Evolutionary conservation across 2,113 vertebrate genomes (phyloP).

Genomic region (Melanostigma gelatinosum): DNA sequence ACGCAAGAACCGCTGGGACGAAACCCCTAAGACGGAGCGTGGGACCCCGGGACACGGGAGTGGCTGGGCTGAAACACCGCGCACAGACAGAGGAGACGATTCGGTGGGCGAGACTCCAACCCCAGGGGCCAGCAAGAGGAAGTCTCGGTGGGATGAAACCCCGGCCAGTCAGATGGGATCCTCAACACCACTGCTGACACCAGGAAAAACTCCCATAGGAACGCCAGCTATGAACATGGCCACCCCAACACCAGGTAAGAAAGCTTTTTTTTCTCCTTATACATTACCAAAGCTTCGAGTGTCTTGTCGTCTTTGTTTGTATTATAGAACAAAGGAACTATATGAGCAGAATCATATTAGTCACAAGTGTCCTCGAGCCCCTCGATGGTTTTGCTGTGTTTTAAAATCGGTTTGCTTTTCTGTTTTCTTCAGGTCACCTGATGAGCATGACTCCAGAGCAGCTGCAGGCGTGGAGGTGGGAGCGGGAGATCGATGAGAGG

Average conservation of each 20-base stretch:
- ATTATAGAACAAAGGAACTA: not conserved
- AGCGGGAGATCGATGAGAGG: slow-evolving; percentile 97
- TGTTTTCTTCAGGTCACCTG: slow-evolving; percentile 88
- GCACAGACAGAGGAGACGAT: slow-evolving; percentile 96
- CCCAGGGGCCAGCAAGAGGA: slow-evolving; percentile 96
- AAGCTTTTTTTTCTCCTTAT: not conserved
- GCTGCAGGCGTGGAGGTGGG: slow-evolving; percentile 98
- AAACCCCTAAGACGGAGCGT: slow-evolving; percentile 97
- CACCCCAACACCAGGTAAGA: slow-evolving; percentile 93
- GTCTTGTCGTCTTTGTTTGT: not conserved
- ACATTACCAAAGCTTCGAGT: not conserved
- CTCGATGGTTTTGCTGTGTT: not conserved
- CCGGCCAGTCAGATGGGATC: slow-evolving; percentile 98
- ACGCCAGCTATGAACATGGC: slow-evolving; percentile 99
- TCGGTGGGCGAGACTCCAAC: slow-evolving; percentile 98
- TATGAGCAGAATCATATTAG: not conserved
- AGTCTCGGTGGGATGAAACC: slow-evolving; percentile 98
- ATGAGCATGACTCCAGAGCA: slow-evolving; percentile 99
- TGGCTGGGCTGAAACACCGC: slow-evolving; percentile 97
- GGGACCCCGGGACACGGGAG: slow-evolving; percentile 98
- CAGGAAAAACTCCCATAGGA: slow-evolving; percentile 97
- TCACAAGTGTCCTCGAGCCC: not conserved
- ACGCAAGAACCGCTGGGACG: slow-evolving; percentile 98
- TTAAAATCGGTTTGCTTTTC: not conserved
- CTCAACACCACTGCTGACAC: slow-evolving; percentile 95